Evolutionary conservation across 2,797 vertebrate species (phyloP).

Genomic region (Etheostoma nigrum): DNA sequence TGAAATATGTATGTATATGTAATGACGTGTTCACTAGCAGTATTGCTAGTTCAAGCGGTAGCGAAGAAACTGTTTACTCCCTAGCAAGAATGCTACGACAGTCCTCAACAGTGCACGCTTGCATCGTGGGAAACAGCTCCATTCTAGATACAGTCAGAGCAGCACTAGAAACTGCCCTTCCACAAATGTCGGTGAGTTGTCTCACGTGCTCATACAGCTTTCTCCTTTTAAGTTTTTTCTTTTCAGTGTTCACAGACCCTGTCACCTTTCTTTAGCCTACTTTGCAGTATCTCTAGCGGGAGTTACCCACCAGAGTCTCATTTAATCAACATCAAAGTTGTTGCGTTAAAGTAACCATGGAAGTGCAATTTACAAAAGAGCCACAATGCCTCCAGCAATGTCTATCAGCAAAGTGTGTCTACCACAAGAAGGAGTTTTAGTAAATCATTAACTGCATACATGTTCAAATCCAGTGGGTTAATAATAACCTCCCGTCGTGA

Average conservation of each 20-base stretch:
- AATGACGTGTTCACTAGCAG: neutral
- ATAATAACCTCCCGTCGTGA: neutral
- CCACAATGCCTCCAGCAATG: neutral
- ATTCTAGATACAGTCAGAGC: slow-evolving; percentile 20
- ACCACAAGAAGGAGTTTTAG: neutral
- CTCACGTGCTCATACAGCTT: neutral
- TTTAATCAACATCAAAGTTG: slow-evolving; percentile 36
- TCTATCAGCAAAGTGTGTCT: neutral
- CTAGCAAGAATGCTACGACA: neutral
- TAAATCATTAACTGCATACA: slow-evolving; percentile 12
- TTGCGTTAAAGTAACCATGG: slow-evolving; percentile 20
- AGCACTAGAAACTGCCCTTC: neutral
- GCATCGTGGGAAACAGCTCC: slow-evolving; percentile 24
- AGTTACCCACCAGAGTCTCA: slow-evolving; percentile 15
- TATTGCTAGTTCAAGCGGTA: neutral
- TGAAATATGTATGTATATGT: no score
- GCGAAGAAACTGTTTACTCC: neutral
- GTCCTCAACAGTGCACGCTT: slow-evolving; percentile 13
- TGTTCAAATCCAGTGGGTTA: neutral
- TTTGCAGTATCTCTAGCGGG: slow-evolving; percentile 13
- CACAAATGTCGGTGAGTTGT: neutral
- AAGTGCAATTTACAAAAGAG: slow-evolving; percentile 18
- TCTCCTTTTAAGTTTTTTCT: neutral
- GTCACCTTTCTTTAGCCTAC: slow-evolving; percentile 2
- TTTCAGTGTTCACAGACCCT: neutral